Evolutionary conservation across 2,888 invertebrate species (phyloP).

Genomic region (Thecophora atra): DNA sequence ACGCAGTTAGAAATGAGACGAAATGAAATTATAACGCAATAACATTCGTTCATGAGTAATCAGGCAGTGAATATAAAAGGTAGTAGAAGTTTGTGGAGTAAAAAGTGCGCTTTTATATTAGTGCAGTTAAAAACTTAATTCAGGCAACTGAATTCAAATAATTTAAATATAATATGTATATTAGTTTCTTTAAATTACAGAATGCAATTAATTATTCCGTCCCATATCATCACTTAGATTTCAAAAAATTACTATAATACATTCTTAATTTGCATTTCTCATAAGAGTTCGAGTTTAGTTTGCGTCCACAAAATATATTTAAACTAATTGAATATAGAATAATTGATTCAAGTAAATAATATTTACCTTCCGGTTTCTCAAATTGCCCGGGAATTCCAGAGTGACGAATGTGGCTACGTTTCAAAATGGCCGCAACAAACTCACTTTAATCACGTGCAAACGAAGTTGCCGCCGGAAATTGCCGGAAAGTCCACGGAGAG

Average conservation of each 20-base stretch:
- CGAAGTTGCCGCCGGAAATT: slow-evolving; percentile 25
- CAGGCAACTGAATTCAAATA: background rate
- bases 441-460: slow-evolving; percentile 6
- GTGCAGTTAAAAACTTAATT: background rate
- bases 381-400: slow-evolving; percentile 66
- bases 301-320: no score
- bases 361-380: slow-evolving; percentile 53
- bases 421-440: background rate
- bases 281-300: no score
- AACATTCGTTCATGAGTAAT: no score
- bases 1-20: no score
- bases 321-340: background rate
- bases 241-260: background rate
- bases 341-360: background rate
- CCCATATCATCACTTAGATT: no score
- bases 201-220: no score
- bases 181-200: no score
- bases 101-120: no score
- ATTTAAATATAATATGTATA: background rate
- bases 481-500: background rate
- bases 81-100: no score
- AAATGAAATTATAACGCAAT: no score
- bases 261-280: background rate
- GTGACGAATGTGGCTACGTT: slow-evolving; percentile 46
- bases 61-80: no score